phyloP scores from a whole-genome alignment of 2,113 vertebrate species.

The Rattus rattus region DNA sequence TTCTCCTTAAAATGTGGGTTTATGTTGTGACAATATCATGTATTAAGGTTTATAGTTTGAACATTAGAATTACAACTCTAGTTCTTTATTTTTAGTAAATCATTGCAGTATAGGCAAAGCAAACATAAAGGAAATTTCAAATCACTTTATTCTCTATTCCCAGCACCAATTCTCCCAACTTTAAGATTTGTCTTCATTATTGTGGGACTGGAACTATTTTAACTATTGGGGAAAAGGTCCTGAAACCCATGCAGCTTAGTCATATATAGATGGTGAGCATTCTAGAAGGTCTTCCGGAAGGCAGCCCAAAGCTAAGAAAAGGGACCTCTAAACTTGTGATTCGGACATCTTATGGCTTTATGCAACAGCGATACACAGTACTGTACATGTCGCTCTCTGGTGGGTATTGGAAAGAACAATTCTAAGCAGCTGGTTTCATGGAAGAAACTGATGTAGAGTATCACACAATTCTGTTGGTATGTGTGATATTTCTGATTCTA shows the following conservation, averaged over 20 bases:
- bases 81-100: constrained; percentile 10
- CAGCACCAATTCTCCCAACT: neutral
- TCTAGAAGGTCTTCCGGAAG: neutral
- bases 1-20: neutral
- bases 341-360: neutral
- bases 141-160: neutral
- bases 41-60: neutral
- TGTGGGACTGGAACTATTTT: neutral
- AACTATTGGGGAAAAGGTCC: neutral
- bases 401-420: neutral
- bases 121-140: neutral
- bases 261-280: neutral
- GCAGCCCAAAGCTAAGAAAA: neutral
- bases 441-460: neutral
- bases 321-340: neutral
- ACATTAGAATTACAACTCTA: neutral
- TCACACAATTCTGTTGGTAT: neutral
- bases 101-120: neutral
- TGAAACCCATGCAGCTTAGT: neutral
- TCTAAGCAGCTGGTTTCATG: neutral
- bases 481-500: neutral
- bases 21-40: neutral
- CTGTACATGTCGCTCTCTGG: neutral
- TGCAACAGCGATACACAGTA: neutral
- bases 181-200: neutral